phyloP scores from a whole-genome alignment of 2,797 vertebrate genomes.

The Lepilemur septentrionalis region DNA sequence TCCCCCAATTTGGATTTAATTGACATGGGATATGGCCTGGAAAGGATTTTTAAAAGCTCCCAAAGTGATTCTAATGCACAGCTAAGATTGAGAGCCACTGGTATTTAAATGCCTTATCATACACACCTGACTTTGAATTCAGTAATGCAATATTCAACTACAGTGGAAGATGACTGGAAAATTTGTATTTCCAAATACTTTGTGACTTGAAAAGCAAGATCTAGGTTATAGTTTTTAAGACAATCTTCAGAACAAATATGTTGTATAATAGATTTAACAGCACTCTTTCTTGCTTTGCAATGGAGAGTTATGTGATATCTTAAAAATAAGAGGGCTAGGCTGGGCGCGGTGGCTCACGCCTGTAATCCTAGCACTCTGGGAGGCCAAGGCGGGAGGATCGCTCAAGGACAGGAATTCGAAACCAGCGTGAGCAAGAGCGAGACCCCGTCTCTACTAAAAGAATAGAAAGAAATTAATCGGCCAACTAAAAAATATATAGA shows the following conservation, averaged over 20 bases:
- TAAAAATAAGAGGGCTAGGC: not conserved
- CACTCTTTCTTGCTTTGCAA: not conserved
- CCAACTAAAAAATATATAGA: too few species aligned
- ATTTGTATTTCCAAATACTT: conserved; percentile 8
- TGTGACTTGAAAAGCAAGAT: not conserved
- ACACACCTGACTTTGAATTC: not conserved
- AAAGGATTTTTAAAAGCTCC: not conserved
- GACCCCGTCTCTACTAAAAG: too few species aligned
- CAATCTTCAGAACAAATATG: not conserved
- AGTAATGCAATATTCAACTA: not conserved
- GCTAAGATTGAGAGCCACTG: not conserved
- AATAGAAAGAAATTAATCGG: too few species aligned
- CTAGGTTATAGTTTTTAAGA: not conserved
- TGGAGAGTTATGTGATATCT: not conserved
- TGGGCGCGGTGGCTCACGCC: too few species aligned
- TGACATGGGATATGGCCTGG: not conserved
- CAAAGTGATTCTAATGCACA: not conserved
- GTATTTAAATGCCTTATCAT: not conserved
- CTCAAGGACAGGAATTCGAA: too few species aligned
- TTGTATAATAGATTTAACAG: not conserved
- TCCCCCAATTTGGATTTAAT: not conserved
- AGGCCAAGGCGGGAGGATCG: too few species aligned
- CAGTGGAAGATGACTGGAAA: not conserved
- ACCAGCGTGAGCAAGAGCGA: too few species aligned
- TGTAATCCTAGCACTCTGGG: too few species aligned